phyloP scores from a whole-genome alignment of 1,140 invertebrate species.

The Riptortus pedestris region DNA sequence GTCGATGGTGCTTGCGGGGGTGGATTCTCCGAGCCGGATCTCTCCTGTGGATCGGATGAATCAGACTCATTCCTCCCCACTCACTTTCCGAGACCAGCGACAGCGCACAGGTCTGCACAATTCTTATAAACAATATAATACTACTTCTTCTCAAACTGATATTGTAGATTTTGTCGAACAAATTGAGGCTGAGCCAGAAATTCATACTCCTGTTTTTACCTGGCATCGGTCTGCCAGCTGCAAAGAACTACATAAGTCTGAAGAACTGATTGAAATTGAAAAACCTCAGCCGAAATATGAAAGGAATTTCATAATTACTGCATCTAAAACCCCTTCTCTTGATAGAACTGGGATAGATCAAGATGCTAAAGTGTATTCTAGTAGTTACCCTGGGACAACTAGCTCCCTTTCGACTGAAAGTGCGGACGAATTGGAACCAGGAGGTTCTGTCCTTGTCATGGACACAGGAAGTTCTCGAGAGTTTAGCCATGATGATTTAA shows the following conservation, averaged over 20 bases:
- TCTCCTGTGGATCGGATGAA: conserved; percentile 29
- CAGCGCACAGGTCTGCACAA: conserved; percentile 28
- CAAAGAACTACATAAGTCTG: conserved; percentile 33
- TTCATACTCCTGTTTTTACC: conserved; percentile 40
- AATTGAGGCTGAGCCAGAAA: conserved; percentile 31
- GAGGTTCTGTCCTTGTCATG: conserved; percentile 33
- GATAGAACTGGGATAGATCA: conserved; percentile 29
- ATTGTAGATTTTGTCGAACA: conserved; percentile 36
- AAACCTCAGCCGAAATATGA: conserved; percentile 22
- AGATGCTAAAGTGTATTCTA: conserved; percentile 60
- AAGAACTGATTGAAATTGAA: conserved; percentile 18
- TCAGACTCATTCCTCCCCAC: conserved; percentile 25
- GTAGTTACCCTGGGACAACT: conserved; percentile 70
- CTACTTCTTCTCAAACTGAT: conserved; percentile 32
- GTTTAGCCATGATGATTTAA: conserved; percentile 69
- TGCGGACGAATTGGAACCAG: conserved; percentile 42
- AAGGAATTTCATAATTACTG: conserved; percentile 34
- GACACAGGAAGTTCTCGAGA: conserved; percentile 33
- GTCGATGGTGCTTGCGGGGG: conserved; percentile 39
- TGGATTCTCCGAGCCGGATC: conserved; percentile 35
- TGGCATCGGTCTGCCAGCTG: conserved; percentile 70
- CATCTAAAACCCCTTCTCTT: conserved; percentile 32
- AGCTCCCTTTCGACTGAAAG: conserved; percentile 48
- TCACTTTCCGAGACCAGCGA: conserved; percentile 24
- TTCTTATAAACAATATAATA: conserved; percentile 29